Evolutionary conservation across 30 jellyfish, hydroid and myxozoan genomes (phyloP), one percentile per base, ranked within the genome.

Genomic region (Morbakka virulenta): DNA sequence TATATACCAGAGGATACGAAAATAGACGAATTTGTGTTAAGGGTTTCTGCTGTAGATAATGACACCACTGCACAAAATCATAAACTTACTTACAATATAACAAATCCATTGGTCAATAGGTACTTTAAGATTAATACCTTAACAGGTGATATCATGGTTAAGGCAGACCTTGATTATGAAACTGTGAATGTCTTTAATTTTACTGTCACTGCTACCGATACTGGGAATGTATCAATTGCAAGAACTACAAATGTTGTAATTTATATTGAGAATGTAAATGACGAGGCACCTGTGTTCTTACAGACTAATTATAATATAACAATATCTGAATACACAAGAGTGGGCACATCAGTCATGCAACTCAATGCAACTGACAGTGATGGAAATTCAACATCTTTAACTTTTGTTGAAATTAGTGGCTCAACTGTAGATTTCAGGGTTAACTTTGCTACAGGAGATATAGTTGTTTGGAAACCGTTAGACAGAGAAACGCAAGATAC

Each of bases 401-500:
- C 47, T 3, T 91, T 77, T 67, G 26, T 80, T 35, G 73, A 83
- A 4, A 12, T 50, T 3, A 28, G 77, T 68, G 98, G 98, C 2
- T 83, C 84, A 31, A 34, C 68, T 2, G 68, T 31, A 12, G 92
- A 82, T 14, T 74, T 65, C 28, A 83, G 84, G 57, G 57, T 41
- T 41, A 41, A 41, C 57, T 6, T 6, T 41, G 57, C 57, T 41
- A 17, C 94, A 14, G 97, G 97, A 1, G 69, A 72, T 1, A 52
- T 90, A 0, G 64, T 28, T 36, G 81, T 84, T 20, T 35, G 71
- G 57, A 52, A 61, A 35, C 27, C 62, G 34, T 61, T 90, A 2
- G 96, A 90, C 80, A 35, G 96, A 53, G 97, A 90, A 61, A 66
- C 62, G n/a, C 52, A 36, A 13, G 30, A 82, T 0, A 63, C 85